Percentiles rank a stretch among this genome's conserved stretches.
Conservation (phyloP, 2,888 invertebrate species). For the Idaea aversata region DNA sequence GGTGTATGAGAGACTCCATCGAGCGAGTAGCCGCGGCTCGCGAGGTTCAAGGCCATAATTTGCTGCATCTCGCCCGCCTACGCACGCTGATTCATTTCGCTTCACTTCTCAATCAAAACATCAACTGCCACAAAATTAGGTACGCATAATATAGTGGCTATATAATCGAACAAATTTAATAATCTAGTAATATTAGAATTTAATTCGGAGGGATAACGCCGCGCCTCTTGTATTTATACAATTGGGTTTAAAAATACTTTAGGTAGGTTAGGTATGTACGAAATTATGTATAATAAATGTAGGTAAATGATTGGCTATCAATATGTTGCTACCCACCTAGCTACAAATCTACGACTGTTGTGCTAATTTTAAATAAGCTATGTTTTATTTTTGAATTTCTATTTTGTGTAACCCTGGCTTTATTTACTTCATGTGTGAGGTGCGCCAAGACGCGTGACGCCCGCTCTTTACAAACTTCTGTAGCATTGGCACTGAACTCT, state of each 20-base stretch:
- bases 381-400: slow-evolving; percentile 62
- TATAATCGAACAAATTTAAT: background rate
- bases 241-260: background rate
- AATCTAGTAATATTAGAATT: too few relatives aligned
- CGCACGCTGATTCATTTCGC: slow-evolving; percentile 59
- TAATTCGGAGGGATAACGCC: too few relatives aligned
- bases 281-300: background rate
- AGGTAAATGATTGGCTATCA: slow-evolving; percentile 32
- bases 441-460: slow-evolving; percentile 77
- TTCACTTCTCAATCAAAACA: slow-evolving; percentile 52
- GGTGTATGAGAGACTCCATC: slow-evolving; percentile 34
- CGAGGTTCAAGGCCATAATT: slow-evolving; percentile 64
- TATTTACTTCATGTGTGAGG: slow-evolving; percentile 63
- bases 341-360: slow-evolving; percentile 34
- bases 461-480: slow-evolving; percentile 58
- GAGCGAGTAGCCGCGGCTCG: slow-evolving; percentile 33
- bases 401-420: slow-evolving; percentile 68
- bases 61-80: slow-evolving; percentile 70
- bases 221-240: background rate
- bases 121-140: slow-evolving; percentile 51
- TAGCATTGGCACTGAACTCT: slow-evolving; percentile 76
- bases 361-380: slow-evolving; percentile 47
- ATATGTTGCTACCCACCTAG: slow-evolving; percentile 21
- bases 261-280: background rate
- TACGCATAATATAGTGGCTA: slow-evolving; percentile 20